Base-by-base conservation (phyloP, 1,140 invertebrate species). In the Megalopta genalis region DNA sequence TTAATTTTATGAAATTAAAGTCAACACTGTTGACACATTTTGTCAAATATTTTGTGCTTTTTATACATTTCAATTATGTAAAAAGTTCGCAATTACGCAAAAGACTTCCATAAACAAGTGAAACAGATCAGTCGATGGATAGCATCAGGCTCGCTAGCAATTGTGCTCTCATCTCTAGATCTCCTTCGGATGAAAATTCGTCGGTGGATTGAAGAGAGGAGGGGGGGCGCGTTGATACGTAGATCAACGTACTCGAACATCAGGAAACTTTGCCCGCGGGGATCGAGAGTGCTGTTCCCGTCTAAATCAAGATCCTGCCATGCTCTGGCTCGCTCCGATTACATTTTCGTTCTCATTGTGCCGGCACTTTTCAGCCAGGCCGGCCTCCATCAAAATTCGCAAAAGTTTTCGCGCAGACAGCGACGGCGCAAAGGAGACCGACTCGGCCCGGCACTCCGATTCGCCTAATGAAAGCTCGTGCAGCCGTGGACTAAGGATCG, bases 391-490 rank as follows among this genome's bases (percentile, higher is more conserved):
- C 65, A 69, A 74, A 74, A 79, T 79, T 74, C 42, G 25, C n/a
- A 21, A 32, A 79, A 79, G 52, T 79, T 79, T 60, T 49, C 14
- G 10, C 27, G 21, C 16, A 21, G 39, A 42, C 39, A 10, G 39
- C 39, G 62, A 32, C 23, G 21, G 25, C 52, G 52, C 67, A 12
- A 57, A 23, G 23, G 49, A 25, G 60, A 39, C 27, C 49, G 4
- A n/a, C n/a, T n/a, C n/a, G n/a, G n/a, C n/a, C n/a, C n/a, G 42
- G 23, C 21, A 6, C 6, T 49, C 39, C 23, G 76, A 72, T 67
- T 73, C 69, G 77, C 27, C 25, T 65, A 65, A 79, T 79, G 77
- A 79, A 79, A 74, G 70, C 65, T 39, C 70, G 46, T n/a, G n/a
- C n/a, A n/a, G n/a, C n/a, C n/a, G n/a, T n/a, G 18, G 39, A 32